Percentiles rank a stretch among this genome's conserved stretches.
Conservation (phyloP, 2,888 invertebrate genomes). For the Plagodis dolabraria region DNA sequence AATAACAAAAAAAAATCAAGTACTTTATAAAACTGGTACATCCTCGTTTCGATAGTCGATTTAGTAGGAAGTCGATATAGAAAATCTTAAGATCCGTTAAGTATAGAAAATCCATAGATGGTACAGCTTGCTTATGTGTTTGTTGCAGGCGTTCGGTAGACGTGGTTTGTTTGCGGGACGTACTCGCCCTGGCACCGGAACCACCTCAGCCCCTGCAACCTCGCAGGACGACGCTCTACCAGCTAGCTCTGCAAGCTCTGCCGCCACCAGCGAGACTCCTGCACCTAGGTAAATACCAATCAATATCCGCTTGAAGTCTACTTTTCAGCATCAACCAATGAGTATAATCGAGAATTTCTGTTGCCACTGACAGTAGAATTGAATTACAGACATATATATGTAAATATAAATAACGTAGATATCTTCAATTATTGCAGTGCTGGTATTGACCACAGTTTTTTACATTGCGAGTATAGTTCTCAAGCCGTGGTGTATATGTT, state of each 20-base stretch:
- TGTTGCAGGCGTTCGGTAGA: constrained; percentile 71
- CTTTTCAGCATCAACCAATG: background rate
- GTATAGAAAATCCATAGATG: background rate
- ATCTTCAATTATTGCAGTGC: no score
- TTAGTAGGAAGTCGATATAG: background rate
- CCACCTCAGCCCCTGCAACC: constrained; percentile 50
- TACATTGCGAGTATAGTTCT: no score
- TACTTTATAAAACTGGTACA: no score
- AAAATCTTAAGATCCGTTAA: background rate
- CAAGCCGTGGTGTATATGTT: no score
- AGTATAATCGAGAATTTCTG: background rate
- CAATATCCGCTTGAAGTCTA: background rate
- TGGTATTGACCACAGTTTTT: no score
- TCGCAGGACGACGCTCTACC: constrained; percentile 49
- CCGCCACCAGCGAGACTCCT: constrained; percentile 64
- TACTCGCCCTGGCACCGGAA: constrained; percentile 65
- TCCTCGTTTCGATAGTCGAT: no score
- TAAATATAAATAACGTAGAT: no score
- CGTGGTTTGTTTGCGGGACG: constrained; percentile 73
- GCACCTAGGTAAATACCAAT: constrained; percentile 56
- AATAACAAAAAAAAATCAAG: no score
- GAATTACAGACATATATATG: background rate
- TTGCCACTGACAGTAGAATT: no score
- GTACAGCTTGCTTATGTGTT: constrained; percentile 34
- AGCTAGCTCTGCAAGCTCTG: constrained; percentile 41